A percentile compares a stretch with the other conserved stretches of the same genome.
phyloP scores from a whole-genome alignment of 2,888 invertebrate species.

The Omphaloscelis lunosa region DNA sequence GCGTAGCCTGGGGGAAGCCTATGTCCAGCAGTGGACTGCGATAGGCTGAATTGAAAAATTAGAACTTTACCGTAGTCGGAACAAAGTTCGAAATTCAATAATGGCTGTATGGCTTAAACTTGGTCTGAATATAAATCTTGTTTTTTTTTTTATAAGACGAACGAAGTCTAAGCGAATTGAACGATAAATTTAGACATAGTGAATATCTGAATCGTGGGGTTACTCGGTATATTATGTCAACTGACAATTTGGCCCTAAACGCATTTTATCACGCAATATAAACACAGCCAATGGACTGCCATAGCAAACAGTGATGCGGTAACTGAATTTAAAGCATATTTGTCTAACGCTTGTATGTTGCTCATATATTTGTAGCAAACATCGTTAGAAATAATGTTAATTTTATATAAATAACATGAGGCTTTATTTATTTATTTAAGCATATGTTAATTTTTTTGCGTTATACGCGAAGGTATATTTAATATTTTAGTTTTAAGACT shows the following conservation, averaged over 20 bases:
- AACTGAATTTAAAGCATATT: conserved; percentile 26
- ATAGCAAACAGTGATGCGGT: conserved; percentile 17
- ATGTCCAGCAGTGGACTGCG: not conserved
- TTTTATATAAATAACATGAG: conserved; percentile 7
- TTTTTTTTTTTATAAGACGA: no score
- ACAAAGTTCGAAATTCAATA: not conserved
- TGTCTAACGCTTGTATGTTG: not conserved
- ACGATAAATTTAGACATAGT: not conserved
- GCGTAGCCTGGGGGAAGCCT: not conserved
- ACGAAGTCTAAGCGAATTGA: not conserved
- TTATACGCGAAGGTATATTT: no score
- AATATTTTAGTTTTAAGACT: no score
- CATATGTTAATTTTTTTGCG: no score
- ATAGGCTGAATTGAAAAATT: not conserved
- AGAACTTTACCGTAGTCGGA: not conserved
- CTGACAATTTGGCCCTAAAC: not conserved
- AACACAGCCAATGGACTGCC: conserved; percentile 12
- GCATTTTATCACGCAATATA: conserved; percentile 1
- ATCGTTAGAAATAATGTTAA: conserved; percentile 18
- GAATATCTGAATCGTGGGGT: not conserved
- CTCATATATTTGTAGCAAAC: conserved; percentile 37
- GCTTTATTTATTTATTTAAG: no score
- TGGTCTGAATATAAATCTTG: not conserved
- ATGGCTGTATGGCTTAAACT: not conserved
- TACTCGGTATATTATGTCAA: not conserved